phyloP scores from a whole-genome alignment of 2,113 vertebrate species.

The Terrapene triunguis region DNA sequence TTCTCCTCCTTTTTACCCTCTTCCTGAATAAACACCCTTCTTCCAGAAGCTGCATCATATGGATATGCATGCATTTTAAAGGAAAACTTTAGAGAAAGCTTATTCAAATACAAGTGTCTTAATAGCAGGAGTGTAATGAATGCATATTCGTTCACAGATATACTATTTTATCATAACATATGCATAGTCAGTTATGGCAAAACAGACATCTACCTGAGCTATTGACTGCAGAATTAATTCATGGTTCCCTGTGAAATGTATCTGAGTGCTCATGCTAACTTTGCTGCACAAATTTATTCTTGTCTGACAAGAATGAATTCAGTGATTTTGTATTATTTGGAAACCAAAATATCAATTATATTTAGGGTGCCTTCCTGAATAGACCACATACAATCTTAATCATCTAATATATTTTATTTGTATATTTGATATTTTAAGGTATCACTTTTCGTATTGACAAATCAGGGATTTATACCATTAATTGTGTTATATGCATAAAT shows the following conservation, averaged over 20 bases:
- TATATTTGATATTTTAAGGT: background rate
- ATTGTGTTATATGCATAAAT: constrained; percentile 30
- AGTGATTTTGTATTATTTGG: background rate
- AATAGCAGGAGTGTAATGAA: background rate
- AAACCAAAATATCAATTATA: constrained; percentile 6
- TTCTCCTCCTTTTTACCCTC: background rate
- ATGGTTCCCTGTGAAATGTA: background rate
- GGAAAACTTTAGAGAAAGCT: background rate
- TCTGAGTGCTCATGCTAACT: background rate
- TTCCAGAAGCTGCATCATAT: background rate
- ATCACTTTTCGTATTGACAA: constrained; percentile 5
- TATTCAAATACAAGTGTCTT: constrained; percentile 13
- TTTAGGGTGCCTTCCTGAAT: background rate
- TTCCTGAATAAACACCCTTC: background rate
- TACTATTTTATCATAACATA: background rate
- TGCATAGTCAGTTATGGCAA: constrained; percentile 1
- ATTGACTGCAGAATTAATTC: background rate
- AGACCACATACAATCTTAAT: background rate
- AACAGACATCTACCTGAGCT: background rate
- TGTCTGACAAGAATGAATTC: constrained; percentile 37
- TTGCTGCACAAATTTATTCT: background rate
- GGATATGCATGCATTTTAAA: background rate
- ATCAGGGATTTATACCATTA: background rate
- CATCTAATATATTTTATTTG: background rate
- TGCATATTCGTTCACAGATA: background rate